Evolutionary conservation across 2,888 invertebrate genomes (phyloP), one percentile per base, ranked within the genome.

Genomic region (Laspeyria flexula): DNA sequence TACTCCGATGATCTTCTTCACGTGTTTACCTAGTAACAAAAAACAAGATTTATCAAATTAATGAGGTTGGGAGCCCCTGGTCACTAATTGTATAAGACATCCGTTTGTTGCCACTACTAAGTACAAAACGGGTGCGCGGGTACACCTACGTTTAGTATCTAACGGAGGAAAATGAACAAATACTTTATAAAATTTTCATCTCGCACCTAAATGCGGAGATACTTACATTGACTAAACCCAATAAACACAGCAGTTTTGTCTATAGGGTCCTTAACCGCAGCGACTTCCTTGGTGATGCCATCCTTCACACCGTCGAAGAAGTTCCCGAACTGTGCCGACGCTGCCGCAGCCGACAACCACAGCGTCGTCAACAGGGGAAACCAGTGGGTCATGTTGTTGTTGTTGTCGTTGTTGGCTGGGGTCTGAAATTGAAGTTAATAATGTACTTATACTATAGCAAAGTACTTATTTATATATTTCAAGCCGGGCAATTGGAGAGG

Each of bases 1-100:
- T 2, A 71, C 58, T 3, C 65, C 61, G 0, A 53, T 0, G 1
- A 73, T 6, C 5, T 38, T 55, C 51, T 73, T 65, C 10, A 69
- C 59, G 1, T 41, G 34, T 0, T 13, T 4, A 54, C 75, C 75
- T 75, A 25, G 25, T 21, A 25, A 7, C 25, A 25, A 25, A 3
- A 25, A 25, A 25, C 9, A 18, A 18, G 5, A 3, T 2, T 18
- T 3, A 18, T 3, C 3, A 18, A 18, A n/a, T n/a, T n/a, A n/a
- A n/a, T n/a, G n/a, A n/a, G n/a, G n/a, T n/a, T n/a, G n/a, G n/a
- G n/a, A n/a, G n/a, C n/a, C n/a, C n/a, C n/a, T n/a, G n/a, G n/a
- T n/a, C n/a, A n/a, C n/a, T n/a, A n/a, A n/a, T n/a, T n/a, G n/a
- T n/a, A n/a, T n/a, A n/a, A n/a, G n/a, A n/a, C n/a, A n/a, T n/a